A percentile compares a stretch with the other conserved stretches of the same genome.
These are phyloP conservation scores for Laticauda laticaudata DNA, from an alignment of 2,113 vertebrate genomes.

Conservation along the genomic window DNA sequence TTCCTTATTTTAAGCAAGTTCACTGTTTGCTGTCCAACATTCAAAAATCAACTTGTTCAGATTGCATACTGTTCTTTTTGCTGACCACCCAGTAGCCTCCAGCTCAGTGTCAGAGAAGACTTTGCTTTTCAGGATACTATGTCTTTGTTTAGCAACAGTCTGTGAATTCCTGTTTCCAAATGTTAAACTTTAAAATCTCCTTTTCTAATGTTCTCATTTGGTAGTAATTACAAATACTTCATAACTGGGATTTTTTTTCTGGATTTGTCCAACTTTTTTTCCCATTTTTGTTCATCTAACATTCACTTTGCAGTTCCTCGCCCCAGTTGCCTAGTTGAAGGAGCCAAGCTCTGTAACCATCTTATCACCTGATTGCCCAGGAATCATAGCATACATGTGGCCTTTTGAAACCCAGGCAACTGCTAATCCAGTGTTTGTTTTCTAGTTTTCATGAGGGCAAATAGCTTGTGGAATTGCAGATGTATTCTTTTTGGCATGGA, in stretches of 20 bases:
- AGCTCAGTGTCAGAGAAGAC: not conserved
- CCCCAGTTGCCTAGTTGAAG: not conserved
- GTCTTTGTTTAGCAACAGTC: not conserved
- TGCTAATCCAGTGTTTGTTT: not conserved
- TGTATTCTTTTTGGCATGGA: not conserved
- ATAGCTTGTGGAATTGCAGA: not conserved
- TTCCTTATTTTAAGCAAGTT: not conserved
- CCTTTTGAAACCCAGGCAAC: not conserved
- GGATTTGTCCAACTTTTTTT: not conserved
- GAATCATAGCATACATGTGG: not conserved
- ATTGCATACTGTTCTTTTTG: not conserved
- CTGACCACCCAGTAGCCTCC: not conserved
- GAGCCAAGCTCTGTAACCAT: not conserved
- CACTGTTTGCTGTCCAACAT: not conserved
- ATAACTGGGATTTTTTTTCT: not conserved
- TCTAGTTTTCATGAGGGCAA: not conserved
- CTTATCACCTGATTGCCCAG: not conserved
- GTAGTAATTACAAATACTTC: not conserved
- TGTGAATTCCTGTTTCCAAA: not conserved
- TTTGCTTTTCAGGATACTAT: not conserved
- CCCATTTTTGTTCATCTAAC: not conserved
- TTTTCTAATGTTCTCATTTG: not conserved
- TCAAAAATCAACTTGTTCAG: not conserved
- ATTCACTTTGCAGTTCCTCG: not conserved
- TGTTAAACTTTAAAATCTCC: not conserved